phyloP scores from a whole-genome alignment of 2,113 vertebrate genomes.

The Nasalis larvatus region DNA sequence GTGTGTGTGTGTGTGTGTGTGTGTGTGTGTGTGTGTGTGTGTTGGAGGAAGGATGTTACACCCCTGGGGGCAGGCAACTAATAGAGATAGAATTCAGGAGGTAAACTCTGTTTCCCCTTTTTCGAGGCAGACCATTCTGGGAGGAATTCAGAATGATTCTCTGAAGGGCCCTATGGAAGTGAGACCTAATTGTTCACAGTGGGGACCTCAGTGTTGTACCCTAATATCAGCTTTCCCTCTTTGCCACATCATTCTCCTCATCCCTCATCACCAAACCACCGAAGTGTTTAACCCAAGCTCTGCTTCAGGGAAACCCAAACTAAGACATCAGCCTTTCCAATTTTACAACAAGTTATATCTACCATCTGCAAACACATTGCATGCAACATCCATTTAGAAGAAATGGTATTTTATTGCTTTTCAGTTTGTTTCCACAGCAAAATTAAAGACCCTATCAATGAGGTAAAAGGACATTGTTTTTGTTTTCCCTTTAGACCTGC shows the following conservation, averaged over 20 bases:
- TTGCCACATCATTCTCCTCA: neutral
- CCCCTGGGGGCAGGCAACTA: neutral
- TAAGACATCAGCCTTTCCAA: neutral
- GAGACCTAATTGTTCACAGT: neutral
- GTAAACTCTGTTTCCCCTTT: neutral
- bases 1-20: neutral
- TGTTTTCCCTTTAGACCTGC: neutral
- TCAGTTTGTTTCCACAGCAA: neutral
- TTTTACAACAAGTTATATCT: neutral
- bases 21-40: neutral
- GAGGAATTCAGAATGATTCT: neutral
- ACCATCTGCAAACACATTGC: neutral
- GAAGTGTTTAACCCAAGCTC: neutral
- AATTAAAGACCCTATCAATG: neutral
- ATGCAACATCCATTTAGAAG: neutral
- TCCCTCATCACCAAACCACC: neutral
- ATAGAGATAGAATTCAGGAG: neutral
- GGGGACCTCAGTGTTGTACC: neutral
- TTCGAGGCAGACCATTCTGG: neutral
- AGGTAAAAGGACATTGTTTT: neutral
- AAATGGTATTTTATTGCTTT: neutral
- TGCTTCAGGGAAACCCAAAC: neutral
- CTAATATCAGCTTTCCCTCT: neutral
- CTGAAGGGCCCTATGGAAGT: neutral
- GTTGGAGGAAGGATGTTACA: too few relatives aligned